Base-by-base conservation (phyloP, 2,113 vertebrate species). In the Leptodactylus fuscus region DNA sequence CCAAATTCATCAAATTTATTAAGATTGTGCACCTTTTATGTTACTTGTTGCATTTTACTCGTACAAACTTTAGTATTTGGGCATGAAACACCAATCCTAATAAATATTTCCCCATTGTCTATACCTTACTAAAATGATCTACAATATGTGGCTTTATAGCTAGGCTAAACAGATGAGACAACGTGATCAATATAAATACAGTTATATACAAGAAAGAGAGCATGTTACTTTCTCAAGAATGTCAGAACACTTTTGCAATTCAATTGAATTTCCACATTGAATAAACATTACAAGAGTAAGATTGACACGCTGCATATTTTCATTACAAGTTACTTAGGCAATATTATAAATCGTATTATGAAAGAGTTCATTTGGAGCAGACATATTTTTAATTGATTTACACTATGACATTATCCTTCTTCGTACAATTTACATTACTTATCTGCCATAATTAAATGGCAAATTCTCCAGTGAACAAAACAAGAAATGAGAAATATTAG, bases 311-410 rank as follows among this genome's bases (percentile, higher is more conserved):
- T 53, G 74, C 74, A 77, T 32, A 34, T 51, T 77, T 77, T 53
- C 74, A 77, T 53, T 77, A 53, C 48, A 53, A 77, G 27, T 77
- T 77, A 77, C 74, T 77, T 34, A 77, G 44, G 27, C 74, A 77
- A 51, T 51, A 53, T 53, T 77, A 51, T 76, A 76, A 76, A 76
- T 53, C 48, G 34, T 53, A 49, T 76, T 76, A 34, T 77, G 48
- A 77, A 77, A 77, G 74, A 34, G 27, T 77, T 77, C 44, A 53
- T 77, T 77, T 77, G 24, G 48, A 77, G 48, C 20, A 53, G 74
- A 77, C 74, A 77, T 53, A 34, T 77, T 53, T 76, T 77, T 77
- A 77, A 77, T 77, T 53, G 74, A 77, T 77, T 77, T 77, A 77
- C 48, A 34, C 74, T 53, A 77, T 77, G 74, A 53, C 48, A 77